Evolutionary conservation across 2,113 vertebrate species (phyloP), one percentile per base, ranked within the genome.

Genomic region (Alethe diademata): DNA sequence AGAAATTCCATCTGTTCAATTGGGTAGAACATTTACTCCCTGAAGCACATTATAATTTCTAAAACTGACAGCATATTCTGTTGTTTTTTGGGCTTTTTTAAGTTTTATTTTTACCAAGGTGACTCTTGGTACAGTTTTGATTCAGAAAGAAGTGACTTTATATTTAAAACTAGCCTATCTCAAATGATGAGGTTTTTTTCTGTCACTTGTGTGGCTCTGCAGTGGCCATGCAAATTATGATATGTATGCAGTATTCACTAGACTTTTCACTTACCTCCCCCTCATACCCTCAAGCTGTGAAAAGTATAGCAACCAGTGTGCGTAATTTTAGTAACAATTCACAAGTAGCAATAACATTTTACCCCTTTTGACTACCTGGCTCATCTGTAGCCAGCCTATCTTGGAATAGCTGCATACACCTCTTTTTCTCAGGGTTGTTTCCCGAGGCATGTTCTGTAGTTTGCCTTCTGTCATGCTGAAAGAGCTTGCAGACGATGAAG

Each of bases 41-140:
- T 74, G 47, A 91, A 91, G 33, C 8, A 67, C 17, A 29, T 82
- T 86, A 36, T 62, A 2, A 11, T 62, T 51, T 78, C 35, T 86
- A 86, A 86, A 94, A 80, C 48, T 86, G 69, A 66, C 60, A 86
- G 26, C 28, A 40, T 94, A 31, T 71, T 91, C n/a, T 88, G 14
- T 74, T 73, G 17, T 2, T 0, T 35, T 73, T 78, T 20, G 14
- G 8, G 0, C 16, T 74, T 58, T 54, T 69, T 47, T 6, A 22
- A 14, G 8, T 56, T 80, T 91, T 86, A 10, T 47, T 78, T 76
- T 38, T 29, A 65, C 7, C 25, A 22, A 28, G 18, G 13, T 53
- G 14, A 86, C 54, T 83, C 23, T 83, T 60, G 28, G 18, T 88
- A 42, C 23, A 25, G 26, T 90, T 88, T 75, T 73, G 29, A 83